Evolutionary conservation across 2,797 vertebrate species (phyloP), one percentile per base, ranked within the genome.

Genomic region (Siniperca undulata): DNA sequence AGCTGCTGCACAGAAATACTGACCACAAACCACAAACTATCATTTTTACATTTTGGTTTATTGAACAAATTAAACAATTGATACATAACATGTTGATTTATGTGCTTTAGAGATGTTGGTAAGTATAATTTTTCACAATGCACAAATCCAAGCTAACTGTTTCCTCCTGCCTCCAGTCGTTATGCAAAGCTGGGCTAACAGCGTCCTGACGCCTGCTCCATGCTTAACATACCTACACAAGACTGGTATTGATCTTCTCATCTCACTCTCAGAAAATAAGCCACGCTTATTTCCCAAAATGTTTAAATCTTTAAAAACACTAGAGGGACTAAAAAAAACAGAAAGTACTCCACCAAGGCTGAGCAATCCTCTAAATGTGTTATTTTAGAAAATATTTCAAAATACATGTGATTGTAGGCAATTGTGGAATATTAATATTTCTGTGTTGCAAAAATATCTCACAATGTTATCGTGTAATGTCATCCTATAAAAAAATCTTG

Each of bases 401-500:
- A 27, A 62, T 40, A n/a, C 20, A 64, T 24, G 6, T 60, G 19
- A 40, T 3, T n/a, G 60, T n/a, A 7, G 3, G n/a, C 2, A 16
- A 24, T 17, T n/a, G 30, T 69, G 34, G 13, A n/a, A 19, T 19
- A n/a, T 4, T 40, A 36, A 50, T 52, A 48, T 13, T 44, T 66
- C 22, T 40, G 40, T 40, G 3, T 30, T 30, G 30, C 24, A 27
- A 24, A 10, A 48, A 5, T 16, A 11, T 30, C 24, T 40, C 38
- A 60, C 7, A 67, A 55, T 40, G 27, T 73, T 10, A 34, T 64
- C n/a, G 30, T 64, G 24, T 58, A 42, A 52, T 24, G 65, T 78
- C 52, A 82, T 38, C 19, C n/a, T 24, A 12, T 40, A 67, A 58
- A 38, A 38, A 62, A 24, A 10, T 22, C 17, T 62, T 46, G 48